Conservation (phyloP, 2,113 vertebrate species). For the Carettochelys insculpta region DNA sequence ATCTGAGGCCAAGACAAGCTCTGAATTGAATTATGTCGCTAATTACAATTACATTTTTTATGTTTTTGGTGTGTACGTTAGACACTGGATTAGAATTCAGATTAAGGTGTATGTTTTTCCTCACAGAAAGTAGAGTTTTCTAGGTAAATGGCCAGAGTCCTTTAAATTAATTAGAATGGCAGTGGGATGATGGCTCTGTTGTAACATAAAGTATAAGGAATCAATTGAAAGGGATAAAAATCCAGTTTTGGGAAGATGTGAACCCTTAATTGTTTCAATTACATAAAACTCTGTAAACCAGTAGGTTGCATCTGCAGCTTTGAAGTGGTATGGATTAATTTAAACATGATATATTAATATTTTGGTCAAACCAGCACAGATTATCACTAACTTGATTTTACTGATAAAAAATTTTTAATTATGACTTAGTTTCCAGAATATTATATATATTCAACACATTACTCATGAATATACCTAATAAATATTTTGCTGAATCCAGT, state of each 20-base stretch:
- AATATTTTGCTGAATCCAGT: background rate
- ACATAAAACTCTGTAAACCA: slow-evolving; percentile 2
- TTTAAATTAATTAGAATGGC: slow-evolving; percentile 29
- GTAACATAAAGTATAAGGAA: slow-evolving; percentile 2
- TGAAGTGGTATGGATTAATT: slow-evolving; percentile 25
- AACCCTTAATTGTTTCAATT: slow-evolving; percentile 19
- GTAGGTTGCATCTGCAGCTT: slow-evolving; percentile 17
- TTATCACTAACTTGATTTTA: slow-evolving; percentile 38
- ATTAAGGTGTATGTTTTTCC: slow-evolving; percentile 22
- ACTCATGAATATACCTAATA: background rate
- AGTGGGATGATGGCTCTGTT: slow-evolving; percentile 17
- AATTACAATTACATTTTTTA: slow-evolving; percentile 16
- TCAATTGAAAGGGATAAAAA: background rate
- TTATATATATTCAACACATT: background rate
- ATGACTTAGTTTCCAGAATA: background rate
- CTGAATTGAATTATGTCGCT: background rate
- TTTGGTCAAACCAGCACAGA: slow-evolving; percentile 43
- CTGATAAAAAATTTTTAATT: slow-evolving; percentile 13
- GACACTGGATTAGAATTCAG: slow-evolving; percentile 24
- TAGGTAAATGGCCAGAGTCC: slow-evolving; percentile 37
- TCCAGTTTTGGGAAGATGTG: background rate
- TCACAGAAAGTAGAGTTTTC: slow-evolving; percentile 57
- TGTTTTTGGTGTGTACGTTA: slow-evolving; percentile 29
- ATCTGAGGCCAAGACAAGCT: slow-evolving; percentile 23
- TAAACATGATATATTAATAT: slow-evolving; percentile 37